Conservation (phyloP, 2,888 invertebrate species). For the Pristionchus exspectatus region DNA sequence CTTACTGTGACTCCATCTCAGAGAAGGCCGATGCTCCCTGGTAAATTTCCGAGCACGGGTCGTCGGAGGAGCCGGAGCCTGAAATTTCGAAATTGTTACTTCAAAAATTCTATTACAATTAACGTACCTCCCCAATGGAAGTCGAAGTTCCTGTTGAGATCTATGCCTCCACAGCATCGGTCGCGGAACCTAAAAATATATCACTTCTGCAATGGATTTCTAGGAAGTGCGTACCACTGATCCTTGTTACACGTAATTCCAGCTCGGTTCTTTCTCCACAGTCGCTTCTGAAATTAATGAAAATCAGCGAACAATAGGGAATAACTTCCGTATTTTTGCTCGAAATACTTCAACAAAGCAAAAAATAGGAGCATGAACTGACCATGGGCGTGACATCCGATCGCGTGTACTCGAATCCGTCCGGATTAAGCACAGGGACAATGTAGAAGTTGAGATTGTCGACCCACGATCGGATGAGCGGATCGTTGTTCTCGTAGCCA, state of each 20-base stretch:
- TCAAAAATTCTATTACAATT: neutral
- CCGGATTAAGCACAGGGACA: conserved; percentile 76
- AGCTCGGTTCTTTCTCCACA: conserved; percentile 77
- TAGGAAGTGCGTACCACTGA: conserved; percentile 51
- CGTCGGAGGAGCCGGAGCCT: conserved; percentile 74
- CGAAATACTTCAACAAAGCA: too few relatives aligned
- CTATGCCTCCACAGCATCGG: conserved; percentile 77
- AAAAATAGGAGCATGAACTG: too few relatives aligned
- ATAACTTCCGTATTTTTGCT: too few relatives aligned
- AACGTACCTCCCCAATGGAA: conserved; percentile 71
- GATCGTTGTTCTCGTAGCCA: conserved; percentile 66
- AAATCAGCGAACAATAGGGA: too few relatives aligned
- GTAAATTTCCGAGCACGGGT: conserved; percentile 78
- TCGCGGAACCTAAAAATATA: conserved; percentile 62
- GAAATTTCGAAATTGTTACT: neutral
- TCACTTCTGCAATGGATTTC: conserved; percentile 25
- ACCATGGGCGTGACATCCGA: conserved; percentile 74
- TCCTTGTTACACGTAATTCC: conserved; percentile 72
- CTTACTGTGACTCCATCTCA: conserved; percentile 69
- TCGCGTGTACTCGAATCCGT: conserved; percentile 75
- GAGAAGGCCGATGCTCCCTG: conserved; percentile 69
- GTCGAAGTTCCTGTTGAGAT: conserved; percentile 78
- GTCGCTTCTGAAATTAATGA: conserved; percentile 66
- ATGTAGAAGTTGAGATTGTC: conserved; percentile 73
- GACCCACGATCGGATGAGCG: conserved; percentile 59